Evolutionary conservation across 1,140 invertebrate genomes (phyloP).

Genomic region (Diploscapter pachys): DNA sequence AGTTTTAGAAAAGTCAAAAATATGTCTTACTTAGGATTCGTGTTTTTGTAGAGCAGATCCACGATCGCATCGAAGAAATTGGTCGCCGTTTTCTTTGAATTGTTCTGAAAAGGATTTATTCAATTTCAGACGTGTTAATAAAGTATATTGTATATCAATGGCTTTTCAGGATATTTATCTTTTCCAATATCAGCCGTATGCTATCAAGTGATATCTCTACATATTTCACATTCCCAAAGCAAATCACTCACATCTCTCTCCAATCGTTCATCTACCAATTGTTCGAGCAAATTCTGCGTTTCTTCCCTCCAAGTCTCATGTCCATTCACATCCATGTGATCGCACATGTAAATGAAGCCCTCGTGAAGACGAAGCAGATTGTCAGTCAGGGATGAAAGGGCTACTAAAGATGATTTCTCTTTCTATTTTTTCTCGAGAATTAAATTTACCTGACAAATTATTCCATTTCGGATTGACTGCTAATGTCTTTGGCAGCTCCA

Average conservation of each 20-base stretch:
- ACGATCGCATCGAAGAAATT: too few species aligned
- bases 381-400: not conserved
- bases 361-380: conserved; percentile 3
- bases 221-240: not conserved
- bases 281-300: conserved; percentile 13
- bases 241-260: not conserved
- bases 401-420: not conserved
- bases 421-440: conserved; percentile 13
- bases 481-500: not conserved
- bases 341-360: conserved; percentile 21
- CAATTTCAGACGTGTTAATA: too few species aligned
- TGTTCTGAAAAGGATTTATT: too few species aligned
- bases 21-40: too few species aligned
- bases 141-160: too few species aligned
- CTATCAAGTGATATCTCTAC: too few species aligned
- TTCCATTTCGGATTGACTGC: too few species aligned
- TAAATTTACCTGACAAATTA: not conserved
- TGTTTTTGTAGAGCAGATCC: too few species aligned
- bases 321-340: conserved; percentile 20
- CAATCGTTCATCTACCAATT: conserved; percentile 16
- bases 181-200: too few species aligned
- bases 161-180: too few species aligned
- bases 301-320: conserved; percentile 23
- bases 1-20: too few species aligned
- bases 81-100: too few species aligned